Conservation (phyloP, 2,113 vertebrate species). For the Catharus minimus region DNA sequence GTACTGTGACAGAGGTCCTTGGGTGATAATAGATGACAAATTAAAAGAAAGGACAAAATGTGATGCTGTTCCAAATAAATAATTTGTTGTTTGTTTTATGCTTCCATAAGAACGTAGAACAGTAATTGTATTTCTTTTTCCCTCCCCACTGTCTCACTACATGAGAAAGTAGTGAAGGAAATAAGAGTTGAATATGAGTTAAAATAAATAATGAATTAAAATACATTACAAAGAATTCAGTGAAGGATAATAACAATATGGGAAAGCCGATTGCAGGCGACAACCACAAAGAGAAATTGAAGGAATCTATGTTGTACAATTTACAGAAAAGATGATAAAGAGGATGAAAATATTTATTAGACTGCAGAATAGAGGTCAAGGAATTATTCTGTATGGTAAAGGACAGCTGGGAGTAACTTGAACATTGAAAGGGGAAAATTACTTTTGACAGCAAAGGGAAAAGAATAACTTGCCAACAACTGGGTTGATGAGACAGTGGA, state of each 20-base stretch:
- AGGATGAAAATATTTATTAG: conserved; percentile 32
- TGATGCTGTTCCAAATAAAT: conserved; percentile 28
- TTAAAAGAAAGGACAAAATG: conserved; percentile 38
- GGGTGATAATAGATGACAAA: conserved; percentile 48
- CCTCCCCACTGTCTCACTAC: not conserved
- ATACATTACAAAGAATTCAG: conserved; percentile 1
- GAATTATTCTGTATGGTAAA: conserved; percentile 17
- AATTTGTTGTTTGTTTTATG: conserved; percentile 28
- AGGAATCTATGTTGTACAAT: not conserved
- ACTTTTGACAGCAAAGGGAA: conserved; percentile 28
- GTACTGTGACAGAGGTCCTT: conserved; percentile 18
- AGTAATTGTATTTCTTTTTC: conserved; percentile 1
- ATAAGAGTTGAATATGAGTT: not conserved
- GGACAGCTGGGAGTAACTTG: conserved; percentile 18
- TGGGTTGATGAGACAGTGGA: conserved; percentile 26
- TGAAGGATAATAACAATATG: not conserved
- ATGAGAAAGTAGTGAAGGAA: not conserved
- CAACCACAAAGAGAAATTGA: not conserved
- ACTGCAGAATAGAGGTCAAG: not conserved
- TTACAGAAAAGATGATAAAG: conserved; percentile 36
- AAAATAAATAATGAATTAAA: conserved; percentile 27
- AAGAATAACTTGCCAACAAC: conserved; percentile 26
- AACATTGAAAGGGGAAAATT: conserved; percentile 39
- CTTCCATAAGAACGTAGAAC: not conserved
- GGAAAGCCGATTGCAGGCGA: not conserved